Conservation (phyloP, 1,140 invertebrate genomes). For the Drosophila seguyi region DNA sequence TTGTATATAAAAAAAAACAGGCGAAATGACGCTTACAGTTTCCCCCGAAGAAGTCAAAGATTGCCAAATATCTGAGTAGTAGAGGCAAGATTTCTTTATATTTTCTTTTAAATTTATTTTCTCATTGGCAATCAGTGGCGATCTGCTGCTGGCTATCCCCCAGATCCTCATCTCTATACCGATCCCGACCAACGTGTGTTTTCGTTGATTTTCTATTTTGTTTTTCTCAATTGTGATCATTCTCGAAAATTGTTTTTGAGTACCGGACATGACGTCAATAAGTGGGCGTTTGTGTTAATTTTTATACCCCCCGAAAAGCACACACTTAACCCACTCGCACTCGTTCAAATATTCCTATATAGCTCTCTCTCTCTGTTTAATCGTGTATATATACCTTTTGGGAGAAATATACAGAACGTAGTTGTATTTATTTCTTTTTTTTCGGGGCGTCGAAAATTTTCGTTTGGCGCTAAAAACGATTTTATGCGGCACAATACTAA, state of each 20-base stretch:
- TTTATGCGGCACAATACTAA: slow-evolving; percentile 65
- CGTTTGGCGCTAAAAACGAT: slow-evolving; percentile 50
- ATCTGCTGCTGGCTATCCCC: slow-evolving; percentile 14
- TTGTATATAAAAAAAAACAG: slow-evolving; percentile 32
- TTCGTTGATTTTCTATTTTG: slow-evolving; percentile 81
- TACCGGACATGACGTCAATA: slow-evolving; percentile 84
- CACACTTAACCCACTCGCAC: slow-evolving; percentile 41
- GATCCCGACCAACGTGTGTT: slow-evolving; percentile 37
- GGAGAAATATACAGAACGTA: slow-evolving; percentile 8
- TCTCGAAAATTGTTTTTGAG: slow-evolving; percentile 84
- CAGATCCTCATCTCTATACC: not conserved
- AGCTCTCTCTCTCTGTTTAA: not conserved
- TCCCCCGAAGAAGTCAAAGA: slow-evolving; percentile 19
- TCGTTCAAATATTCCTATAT: not conserved
- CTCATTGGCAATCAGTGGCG: slow-evolving; percentile 69
- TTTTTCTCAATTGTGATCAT: slow-evolving; percentile 83
- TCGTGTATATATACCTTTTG: not conserved
- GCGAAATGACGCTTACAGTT: slow-evolving; percentile 58
- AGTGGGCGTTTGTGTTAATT: slow-evolving; percentile 83
- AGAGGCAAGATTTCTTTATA: not conserved
- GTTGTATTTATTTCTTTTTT: slow-evolving; percentile 37
- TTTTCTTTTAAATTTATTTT: slow-evolving; percentile 44
- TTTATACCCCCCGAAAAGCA: slow-evolving; percentile 56
- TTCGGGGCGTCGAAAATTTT: slow-evolving; percentile 29
- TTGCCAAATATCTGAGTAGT: slow-evolving; percentile 34